Evolutionary conservation across 2,797 vertebrate genomes (phyloP).

Genomic region (Acridotheres tristis): DNA sequence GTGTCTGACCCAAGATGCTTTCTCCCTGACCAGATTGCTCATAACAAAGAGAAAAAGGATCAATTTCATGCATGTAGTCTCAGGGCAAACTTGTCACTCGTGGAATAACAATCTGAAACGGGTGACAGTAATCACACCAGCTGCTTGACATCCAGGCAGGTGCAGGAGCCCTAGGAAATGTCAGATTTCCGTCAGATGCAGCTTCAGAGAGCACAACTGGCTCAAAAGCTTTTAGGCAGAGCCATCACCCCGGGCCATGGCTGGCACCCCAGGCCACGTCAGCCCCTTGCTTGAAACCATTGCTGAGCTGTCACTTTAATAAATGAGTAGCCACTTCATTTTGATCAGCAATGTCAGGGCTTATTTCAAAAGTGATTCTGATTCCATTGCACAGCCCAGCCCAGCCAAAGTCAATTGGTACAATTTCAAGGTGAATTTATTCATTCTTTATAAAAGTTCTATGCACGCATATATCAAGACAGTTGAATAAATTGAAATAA

Average conservation of each 20-base stretch:
- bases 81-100: constrained; percentile 57
- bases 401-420: constrained; percentile 81
- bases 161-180: constrained; percentile 77
- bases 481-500: constrained; percentile 86
- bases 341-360: constrained; percentile 83
- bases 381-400: constrained; percentile 70
- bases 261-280: constrained; percentile 74
- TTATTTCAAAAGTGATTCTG: constrained; percentile 78
- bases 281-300: constrained; percentile 65
- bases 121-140: constrained; percentile 69
- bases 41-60: constrained; percentile 53
- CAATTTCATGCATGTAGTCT: constrained; percentile 53
- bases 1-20: not conserved
- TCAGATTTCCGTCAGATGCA: constrained; percentile 66
- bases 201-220: constrained; percentile 54
- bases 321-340: constrained; percentile 78
- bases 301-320: constrained; percentile 80
- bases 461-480: constrained; percentile 78
- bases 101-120: constrained; percentile 51
- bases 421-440: constrained; percentile 87
- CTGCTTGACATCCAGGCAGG: constrained; percentile 74
- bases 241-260: constrained; percentile 68
- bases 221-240: constrained; percentile 59
- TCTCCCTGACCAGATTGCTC: not conserved
- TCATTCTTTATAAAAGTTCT: constrained; percentile 80